A percentile compares a stretch with the other conserved stretches of the same genome.
Evolutionary conservation across 2,113 vertebrate genomes (phyloP).

Genomic region (Tursiops truncatus): DNA sequence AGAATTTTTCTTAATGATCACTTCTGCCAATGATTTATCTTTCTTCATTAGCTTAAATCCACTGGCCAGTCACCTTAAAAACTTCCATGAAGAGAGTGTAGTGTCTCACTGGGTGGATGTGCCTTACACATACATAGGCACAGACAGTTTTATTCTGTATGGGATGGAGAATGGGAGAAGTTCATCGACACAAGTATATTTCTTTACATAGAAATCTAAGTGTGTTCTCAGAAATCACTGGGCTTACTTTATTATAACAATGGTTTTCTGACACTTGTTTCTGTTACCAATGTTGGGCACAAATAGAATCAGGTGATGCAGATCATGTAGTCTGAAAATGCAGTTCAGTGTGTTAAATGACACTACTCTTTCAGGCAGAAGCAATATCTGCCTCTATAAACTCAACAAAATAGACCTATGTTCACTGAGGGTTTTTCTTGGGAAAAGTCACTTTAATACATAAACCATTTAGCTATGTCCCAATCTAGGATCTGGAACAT

Average conservation of each 20-base stretch:
- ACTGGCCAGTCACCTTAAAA: neutral
- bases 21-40: neutral
- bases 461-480: neutral
- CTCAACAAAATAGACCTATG: neutral
- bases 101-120: neutral
- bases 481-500: neutral
- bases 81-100: neutral
- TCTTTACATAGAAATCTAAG: neutral
- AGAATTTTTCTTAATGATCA: neutral
- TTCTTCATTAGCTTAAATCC: neutral
- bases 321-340: neutral
- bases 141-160: no score
- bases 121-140: neutral
- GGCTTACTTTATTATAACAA: neutral
- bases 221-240: neutral
- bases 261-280: neutral
- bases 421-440: neutral
- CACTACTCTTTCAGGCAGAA: neutral
- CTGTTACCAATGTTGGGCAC: neutral
- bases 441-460: neutral
- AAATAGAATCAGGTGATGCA: neutral
- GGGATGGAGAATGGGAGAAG: neutral
- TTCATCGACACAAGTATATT: neutral
- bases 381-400: neutral
- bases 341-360: neutral